A percentile compares a stretch with the other conserved stretches of the same genome.
Evolutionary conservation across 2,113 vertebrate species (phyloP).

Genomic region (Regulus satrapa): DNA sequence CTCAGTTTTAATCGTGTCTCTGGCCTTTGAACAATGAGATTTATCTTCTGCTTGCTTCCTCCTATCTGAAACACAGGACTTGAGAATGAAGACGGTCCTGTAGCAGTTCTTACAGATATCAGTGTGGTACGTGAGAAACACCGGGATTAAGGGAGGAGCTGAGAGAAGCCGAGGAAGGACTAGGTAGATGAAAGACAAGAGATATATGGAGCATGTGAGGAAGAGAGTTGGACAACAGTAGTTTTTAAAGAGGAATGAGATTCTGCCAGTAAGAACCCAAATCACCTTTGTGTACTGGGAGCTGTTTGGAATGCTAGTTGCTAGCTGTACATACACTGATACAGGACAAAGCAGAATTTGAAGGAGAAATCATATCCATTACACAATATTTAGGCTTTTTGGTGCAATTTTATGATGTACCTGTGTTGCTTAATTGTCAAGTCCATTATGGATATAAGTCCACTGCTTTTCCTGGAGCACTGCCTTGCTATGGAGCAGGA

Average conservation of each 20-base stretch:
- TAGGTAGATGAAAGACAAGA: not conserved
- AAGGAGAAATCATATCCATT: not conserved
- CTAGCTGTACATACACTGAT: not conserved
- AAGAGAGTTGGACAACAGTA: not conserved
- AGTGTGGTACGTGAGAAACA: not conserved
- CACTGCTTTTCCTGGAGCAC: not conserved
- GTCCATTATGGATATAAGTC: not conserved
- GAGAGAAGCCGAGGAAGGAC: not conserved
- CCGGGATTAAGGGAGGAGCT: not conserved
- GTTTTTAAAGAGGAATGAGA: not conserved
- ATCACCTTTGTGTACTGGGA: not conserved
- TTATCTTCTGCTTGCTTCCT: not conserved
- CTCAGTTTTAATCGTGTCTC: not conserved
- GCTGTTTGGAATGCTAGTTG: not conserved
- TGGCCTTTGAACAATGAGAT: not conserved
- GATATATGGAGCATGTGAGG: accelerated
- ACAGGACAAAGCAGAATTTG: not conserved
- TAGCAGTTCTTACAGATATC: not conserved
- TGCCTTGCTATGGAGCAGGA: not conserved
- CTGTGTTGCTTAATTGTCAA: not conserved
- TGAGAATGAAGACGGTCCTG: not conserved
- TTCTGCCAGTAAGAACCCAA: not conserved
- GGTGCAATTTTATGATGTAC: not conserved
- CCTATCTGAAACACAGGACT: not conserved
- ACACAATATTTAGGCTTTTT: not conserved